A percentile compares a stretch with the other conserved stretches of the same genome.
phyloP scores from a whole-genome alignment of 2,113 vertebrate species.

The Tamias sibiricus region DNA sequence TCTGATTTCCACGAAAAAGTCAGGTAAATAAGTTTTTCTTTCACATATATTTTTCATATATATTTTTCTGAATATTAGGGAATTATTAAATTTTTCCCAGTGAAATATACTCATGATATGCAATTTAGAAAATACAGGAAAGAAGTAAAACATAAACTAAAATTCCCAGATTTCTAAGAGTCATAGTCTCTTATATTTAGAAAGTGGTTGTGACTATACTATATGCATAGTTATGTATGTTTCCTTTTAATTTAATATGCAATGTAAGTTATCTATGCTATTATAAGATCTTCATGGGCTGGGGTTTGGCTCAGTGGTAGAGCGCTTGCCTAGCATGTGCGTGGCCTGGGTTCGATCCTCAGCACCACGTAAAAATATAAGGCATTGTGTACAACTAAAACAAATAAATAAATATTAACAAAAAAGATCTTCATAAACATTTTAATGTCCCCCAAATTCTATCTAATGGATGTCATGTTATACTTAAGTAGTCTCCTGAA shows the following conservation, averaged over 20 bases:
- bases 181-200: slow-evolving; percentile 37
- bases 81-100: slow-evolving; percentile 2
- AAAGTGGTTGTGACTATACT: slow-evolving; percentile 10
- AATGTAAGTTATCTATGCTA: slow-evolving; percentile 3
- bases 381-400: too few relatives aligned
- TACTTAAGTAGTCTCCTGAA: not conserved
- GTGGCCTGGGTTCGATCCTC: too few relatives aligned
- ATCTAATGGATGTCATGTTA: slow-evolving; percentile 14
- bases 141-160: not conserved
- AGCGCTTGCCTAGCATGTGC: too few relatives aligned
- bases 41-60: slow-evolving; percentile 13
- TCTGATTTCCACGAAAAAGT: slow-evolving; percentile 43
- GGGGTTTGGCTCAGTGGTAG: too few relatives aligned
- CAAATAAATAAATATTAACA: too few relatives aligned
- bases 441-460: slow-evolving; percentile 39
- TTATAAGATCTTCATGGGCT: slow-evolving; percentile 28
- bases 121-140: slow-evolving; percentile 25
- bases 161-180: not conserved
- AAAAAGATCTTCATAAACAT: slow-evolving; percentile 43
- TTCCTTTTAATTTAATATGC: slow-evolving; percentile 42
- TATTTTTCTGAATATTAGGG: slow-evolving; percentile 39
- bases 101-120: slow-evolving; percentile 35
- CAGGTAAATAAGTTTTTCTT: slow-evolving; percentile 1
- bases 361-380: too few relatives aligned
- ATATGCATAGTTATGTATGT: slow-evolving; percentile 6